Percentiles rank a stretch among this genome's conserved stretches.
phyloP scores from a whole-genome alignment of 2,797 vertebrate genomes.

The Myotis vivesi region DNA sequence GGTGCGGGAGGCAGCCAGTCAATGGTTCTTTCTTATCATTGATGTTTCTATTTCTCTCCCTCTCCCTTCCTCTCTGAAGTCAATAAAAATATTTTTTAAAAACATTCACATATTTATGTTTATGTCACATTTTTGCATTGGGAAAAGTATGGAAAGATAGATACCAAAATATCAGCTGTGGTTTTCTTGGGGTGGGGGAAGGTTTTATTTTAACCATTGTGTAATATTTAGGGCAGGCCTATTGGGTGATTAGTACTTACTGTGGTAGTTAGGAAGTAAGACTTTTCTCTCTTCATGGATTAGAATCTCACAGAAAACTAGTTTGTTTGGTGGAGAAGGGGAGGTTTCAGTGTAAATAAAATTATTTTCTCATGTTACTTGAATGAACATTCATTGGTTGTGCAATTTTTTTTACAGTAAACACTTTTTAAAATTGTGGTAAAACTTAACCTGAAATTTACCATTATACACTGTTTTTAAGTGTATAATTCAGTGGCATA shows the following conservation, averaged over 20 bases:
- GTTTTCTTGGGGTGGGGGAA: not conserved
- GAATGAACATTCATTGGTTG: not conserved
- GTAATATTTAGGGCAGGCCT: not conserved
- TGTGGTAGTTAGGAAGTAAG: not conserved
- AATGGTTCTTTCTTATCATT: too few relatives aligned
- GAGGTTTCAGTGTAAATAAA: not conserved
- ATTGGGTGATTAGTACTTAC: not conserved
- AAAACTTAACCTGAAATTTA: not conserved
- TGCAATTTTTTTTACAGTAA: not conserved
- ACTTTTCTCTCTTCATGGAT: not conserved
- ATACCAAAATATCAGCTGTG: not conserved
- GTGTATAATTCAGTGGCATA: not conserved
- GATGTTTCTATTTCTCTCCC: too few relatives aligned
- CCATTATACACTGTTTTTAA: not conserved
- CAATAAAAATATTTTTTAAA: not conserved
- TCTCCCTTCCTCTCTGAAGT: too few relatives aligned
- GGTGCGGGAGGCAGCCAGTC: too few relatives aligned
- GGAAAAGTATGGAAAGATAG: not conserved
- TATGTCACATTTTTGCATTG: not conserved
- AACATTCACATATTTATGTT: not conserved
- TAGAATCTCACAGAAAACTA: not conserved
- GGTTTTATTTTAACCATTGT: not conserved
- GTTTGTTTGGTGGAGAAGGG: not conserved
- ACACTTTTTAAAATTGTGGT: not conserved
- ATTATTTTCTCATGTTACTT: conserved; percentile 18